These are phyloP conservation scores for Nematolebias whitei DNA, from an alignment of 2,113 vertebrate species.

Conservation along the genomic window DNA sequence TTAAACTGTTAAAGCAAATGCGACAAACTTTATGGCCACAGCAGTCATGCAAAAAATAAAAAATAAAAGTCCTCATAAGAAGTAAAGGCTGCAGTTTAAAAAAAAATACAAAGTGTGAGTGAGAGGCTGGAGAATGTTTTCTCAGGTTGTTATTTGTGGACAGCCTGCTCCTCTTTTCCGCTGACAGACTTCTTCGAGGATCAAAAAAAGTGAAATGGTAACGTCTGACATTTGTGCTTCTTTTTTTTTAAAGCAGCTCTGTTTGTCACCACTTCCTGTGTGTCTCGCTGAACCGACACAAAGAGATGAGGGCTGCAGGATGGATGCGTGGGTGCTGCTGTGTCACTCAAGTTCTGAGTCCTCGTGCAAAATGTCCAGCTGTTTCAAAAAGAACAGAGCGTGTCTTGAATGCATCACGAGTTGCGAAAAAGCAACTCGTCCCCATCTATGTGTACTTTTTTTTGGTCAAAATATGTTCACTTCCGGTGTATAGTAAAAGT, in stretches of 20 bases:
- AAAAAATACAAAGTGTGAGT: no score
- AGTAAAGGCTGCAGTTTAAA: no score
- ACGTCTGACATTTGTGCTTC: conserved; percentile 14
- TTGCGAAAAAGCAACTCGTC: background rate
- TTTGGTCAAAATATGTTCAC: background rate
- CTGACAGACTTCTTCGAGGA: no score
- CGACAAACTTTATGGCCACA: no score
- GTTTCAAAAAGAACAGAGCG: background rate
- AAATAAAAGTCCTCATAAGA: no score
- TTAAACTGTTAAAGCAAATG: no score
- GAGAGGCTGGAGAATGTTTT: no score
- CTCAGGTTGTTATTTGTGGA: no score
- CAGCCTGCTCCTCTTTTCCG: no score
- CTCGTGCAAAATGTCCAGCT: background rate
- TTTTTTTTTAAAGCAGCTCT: conserved; percentile 5
- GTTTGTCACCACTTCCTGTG: conserved; percentile 44
- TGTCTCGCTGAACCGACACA: background rate
- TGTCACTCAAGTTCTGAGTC: no score
- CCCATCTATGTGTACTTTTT: background rate
- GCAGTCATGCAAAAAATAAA: no score
- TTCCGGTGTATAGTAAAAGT: no score
- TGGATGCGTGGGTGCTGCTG: background rate
- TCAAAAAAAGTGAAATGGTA: background rate
- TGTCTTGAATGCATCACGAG: background rate
- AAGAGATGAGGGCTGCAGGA: background rate